Evolutionary conservation across 2,113 vertebrate genomes (phyloP).

Genomic region (Tragelaphus strepsiceros): DNA sequence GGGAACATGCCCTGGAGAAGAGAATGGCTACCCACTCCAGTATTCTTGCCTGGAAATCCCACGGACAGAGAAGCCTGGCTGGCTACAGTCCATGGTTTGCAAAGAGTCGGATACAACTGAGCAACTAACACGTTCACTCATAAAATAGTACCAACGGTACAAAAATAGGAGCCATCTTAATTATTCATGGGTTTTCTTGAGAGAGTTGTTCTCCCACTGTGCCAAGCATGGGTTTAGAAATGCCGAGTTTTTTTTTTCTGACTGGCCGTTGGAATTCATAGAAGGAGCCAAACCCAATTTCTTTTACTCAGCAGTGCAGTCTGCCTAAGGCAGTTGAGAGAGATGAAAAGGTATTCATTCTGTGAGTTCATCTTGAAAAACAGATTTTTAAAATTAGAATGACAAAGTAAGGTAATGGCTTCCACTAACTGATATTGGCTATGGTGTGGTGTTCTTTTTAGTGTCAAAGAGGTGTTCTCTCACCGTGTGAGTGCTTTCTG

Average conservation of each 20-base stretch:
- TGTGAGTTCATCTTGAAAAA: slow-evolving; percentile 1
- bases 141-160: background rate
- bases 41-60: background rate
- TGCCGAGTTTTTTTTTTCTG: background rate
- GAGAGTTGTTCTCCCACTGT: background rate
- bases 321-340: background rate
- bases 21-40: background rate
- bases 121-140: background rate
- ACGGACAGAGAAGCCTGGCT: background rate
- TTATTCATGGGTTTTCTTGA: background rate
- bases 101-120: background rate
- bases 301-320: background rate
- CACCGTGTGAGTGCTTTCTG: background rate
- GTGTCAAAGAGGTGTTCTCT: background rate
- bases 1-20: background rate
- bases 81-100: background rate
- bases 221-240: background rate
- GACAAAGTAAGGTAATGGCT: background rate
- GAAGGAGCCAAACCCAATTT: background rate
- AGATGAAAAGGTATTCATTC: background rate
- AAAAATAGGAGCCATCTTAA: background rate
- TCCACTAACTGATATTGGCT: background rate
- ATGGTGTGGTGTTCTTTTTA: background rate
- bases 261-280: background rate
- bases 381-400: background rate